Percentiles rank a stretch among this genome's conserved stretches.
Conservation (phyloP, 2,888 invertebrate genomes). For the Eledone cirrhosa region DNA sequence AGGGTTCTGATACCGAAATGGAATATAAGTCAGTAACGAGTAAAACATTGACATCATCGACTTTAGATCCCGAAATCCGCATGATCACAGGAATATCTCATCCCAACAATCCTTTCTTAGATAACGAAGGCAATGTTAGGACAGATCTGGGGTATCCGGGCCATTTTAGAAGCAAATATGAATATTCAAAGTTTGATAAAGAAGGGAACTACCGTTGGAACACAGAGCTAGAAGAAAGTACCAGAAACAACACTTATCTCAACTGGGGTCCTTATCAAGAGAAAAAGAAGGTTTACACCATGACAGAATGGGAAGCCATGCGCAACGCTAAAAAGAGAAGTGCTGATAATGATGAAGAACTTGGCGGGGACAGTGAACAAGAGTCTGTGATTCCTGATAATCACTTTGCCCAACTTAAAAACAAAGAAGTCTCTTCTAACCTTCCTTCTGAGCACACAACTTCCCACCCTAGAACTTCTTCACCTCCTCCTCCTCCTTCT, state of each 20-base stretch:
- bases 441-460: constrained; percentile 29
- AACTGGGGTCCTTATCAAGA: constrained; percentile 55
- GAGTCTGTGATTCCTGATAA: background rate
- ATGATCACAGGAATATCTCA: constrained; percentile 35
- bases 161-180: constrained; percentile 35
- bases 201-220: constrained; percentile 36
- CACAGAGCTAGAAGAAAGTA: constrained; percentile 27
- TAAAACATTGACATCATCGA: background rate
- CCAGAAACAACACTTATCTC: constrained; percentile 34
- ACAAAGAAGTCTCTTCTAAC: constrained; percentile 18
- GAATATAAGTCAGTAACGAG: background rate
- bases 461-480: constrained; percentile 31
- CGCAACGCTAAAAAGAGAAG: constrained; percentile 45
- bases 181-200: constrained; percentile 31
- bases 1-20: constrained; percentile 20
- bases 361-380: constrained; percentile 10
- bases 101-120: constrained; percentile 46
- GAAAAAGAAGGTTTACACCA: constrained; percentile 58
- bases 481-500: background rate
- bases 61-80: constrained; percentile 15
- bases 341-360: constrained; percentile 29
- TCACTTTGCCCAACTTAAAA: background rate
- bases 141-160: constrained; percentile 40
- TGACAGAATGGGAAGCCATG: constrained; percentile 63
- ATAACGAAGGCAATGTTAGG: constrained; percentile 50